These are phyloP conservation scores for Ascaphus truei DNA, from an alignment of 2,113 vertebrate genomes.

Conservation along the genomic window DNA sequence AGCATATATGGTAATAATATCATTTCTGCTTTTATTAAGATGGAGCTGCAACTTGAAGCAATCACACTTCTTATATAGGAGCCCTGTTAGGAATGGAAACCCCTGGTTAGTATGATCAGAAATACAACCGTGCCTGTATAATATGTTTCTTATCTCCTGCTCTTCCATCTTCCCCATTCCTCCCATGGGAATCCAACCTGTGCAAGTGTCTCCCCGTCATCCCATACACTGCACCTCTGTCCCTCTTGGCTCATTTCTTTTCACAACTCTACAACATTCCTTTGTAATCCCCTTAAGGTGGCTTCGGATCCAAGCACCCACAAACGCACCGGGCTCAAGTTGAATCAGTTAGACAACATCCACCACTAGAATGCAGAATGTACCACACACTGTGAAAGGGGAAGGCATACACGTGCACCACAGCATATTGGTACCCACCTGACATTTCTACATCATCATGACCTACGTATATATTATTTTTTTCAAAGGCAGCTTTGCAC, in stretches of 20 bases:
- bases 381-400: background rate
- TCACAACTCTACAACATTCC: constrained; percentile 18
- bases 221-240: background rate
- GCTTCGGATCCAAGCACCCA: background rate
- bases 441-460: background rate
- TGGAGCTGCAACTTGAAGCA: no score
- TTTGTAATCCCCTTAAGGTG: constrained; percentile 19
- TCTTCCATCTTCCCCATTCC: no score
- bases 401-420: background rate
- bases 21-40: no score
- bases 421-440: background rate
- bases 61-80: no score
- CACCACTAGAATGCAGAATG: background rate
- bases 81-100: no score
- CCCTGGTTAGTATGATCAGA: no score
- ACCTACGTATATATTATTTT: background rate
- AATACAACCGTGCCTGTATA: no score
- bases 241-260: background rate
- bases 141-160: no score
- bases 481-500: background rate
- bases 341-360: background rate
- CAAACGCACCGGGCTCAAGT: background rate
- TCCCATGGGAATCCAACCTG: no score
- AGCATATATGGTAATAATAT: no score
- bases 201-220: no score